Base-by-base conservation (phyloP, 2,113 vertebrate genomes). In the Micronisus gabar region DNA sequence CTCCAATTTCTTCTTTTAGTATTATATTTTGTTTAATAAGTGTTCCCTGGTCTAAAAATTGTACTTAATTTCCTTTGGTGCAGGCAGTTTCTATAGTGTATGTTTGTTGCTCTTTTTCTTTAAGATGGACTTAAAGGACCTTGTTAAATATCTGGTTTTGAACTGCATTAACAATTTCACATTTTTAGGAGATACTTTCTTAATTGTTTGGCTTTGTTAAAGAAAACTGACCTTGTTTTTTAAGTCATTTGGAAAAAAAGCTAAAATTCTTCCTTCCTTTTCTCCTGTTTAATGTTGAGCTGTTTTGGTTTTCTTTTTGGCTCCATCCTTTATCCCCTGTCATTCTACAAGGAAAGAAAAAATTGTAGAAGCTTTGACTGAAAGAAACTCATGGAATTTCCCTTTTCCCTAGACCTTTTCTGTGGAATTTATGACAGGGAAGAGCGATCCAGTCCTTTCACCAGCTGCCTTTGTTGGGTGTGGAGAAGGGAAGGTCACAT, bases 401-500 rank as follows among this genome's bases (percentile, higher is more conserved):
- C 3, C 25, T 84, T 88, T 86, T 92, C 61, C 56, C 40, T 91
- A 52, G 47, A 55, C 21, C 4, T 30, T 90, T 86, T 92, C 34
- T 75, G 9, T 65, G 52, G 61, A 66, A 91, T 97, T 93, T 95
- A 72, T 86, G 19, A 53, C 23, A 84, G 29, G 30, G 73, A 89
- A 84, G 25, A 78, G 34, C 32, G 21, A 89, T 45, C 38, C 19
- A 45, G 55, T 61, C 21, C 43, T 91, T 95, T 78, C 43, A 71
- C 32, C 75, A 72, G n/a, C 43, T 87, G 56, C 38, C 19, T 84
- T 71, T 88, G 19, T 41, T 93, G 52, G 38, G 26, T 87, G 58
- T 80, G 76, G 72, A 40, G 34, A 87, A 91, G 65, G 15, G 72
- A 84, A 81, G 47, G 78, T 79, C 89, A 89, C 86, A 86, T 95